phyloP scores from a whole-genome alignment of 2,888 invertebrate genomes.

The Protula sp. region DNA sequence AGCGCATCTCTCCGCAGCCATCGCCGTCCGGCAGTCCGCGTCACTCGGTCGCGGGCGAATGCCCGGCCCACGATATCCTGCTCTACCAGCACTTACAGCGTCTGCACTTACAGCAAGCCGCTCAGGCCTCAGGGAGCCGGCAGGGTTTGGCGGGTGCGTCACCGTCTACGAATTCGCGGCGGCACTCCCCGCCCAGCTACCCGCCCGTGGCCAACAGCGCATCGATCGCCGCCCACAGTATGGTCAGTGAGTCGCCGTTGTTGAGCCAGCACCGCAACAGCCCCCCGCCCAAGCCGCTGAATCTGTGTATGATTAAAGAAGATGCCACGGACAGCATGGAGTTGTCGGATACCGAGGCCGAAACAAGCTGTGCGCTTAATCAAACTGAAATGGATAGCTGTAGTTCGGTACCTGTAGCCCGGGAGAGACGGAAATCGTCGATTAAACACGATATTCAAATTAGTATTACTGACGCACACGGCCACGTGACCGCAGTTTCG shows the following conservation, averaged over 20 bases:
- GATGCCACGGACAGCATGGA: conserved; percentile 36
- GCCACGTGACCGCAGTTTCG: conserved; percentile 55
- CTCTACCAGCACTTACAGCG: conserved; percentile 43
- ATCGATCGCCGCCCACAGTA: background rate
- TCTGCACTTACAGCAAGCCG: conserved; percentile 46
- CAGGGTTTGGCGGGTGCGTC: background rate
- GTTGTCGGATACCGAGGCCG: background rate
- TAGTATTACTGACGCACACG: conserved; percentile 84
- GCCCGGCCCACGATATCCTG: no score
- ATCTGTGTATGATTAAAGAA: conserved; percentile 52
- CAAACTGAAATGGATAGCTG: background rate
- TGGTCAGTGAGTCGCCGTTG: background rate
- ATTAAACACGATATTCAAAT: conserved; percentile 66
- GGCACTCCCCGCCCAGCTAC: conserved; percentile 3
- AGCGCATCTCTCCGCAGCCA: no score
- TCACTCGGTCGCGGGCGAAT: no score
- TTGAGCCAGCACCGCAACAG: conserved; percentile 35
- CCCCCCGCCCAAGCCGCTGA: conserved; percentile 47
- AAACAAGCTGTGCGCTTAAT: background rate
- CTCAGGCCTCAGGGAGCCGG: background rate
- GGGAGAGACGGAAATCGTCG: background rate
- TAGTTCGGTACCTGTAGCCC: background rate
- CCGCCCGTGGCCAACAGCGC: background rate
- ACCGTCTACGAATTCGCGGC: background rate
- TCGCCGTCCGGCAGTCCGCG: no score